phyloP scores from a whole-genome alignment of 2,797 vertebrate species.

The Siniperca scherzeri region DNA sequence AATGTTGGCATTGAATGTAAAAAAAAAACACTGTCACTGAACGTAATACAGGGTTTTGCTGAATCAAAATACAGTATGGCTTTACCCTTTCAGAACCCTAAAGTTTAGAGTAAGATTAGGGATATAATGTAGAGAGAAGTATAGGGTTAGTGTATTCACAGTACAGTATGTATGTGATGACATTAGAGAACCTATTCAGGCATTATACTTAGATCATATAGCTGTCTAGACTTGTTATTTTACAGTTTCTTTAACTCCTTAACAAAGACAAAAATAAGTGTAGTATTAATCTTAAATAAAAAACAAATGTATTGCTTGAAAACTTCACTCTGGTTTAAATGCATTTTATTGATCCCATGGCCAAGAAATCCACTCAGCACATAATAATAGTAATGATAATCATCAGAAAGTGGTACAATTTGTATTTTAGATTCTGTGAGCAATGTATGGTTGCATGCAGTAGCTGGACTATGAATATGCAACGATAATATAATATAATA shows the following conservation, averaged over 20 bases:
- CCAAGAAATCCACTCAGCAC: background rate
- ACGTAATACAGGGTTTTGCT: background rate
- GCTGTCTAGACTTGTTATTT: background rate
- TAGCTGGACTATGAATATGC: background rate
- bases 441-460: background rate
- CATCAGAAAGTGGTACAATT: background rate
- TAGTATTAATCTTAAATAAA: background rate
- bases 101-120: background rate
- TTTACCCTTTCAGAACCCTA: background rate
- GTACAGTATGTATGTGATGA: background rate
- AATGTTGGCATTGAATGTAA: background rate
- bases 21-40: background rate
- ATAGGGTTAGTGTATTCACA: background rate
- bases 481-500: background rate
- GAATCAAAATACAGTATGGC: background rate
- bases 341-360: background rate
- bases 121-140: background rate
- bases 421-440: background rate
- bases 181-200: background rate
- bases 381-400: background rate
- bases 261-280: background rate
- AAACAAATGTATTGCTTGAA: background rate
- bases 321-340: background rate
- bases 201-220: conserved; percentile 11
- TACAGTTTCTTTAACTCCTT: background rate